A percentile compares a stretch with the other conserved stretches of the same genome.
phyloP scores from a whole-genome alignment of 2,888 invertebrate species.

The Andrena dorsata region DNA sequence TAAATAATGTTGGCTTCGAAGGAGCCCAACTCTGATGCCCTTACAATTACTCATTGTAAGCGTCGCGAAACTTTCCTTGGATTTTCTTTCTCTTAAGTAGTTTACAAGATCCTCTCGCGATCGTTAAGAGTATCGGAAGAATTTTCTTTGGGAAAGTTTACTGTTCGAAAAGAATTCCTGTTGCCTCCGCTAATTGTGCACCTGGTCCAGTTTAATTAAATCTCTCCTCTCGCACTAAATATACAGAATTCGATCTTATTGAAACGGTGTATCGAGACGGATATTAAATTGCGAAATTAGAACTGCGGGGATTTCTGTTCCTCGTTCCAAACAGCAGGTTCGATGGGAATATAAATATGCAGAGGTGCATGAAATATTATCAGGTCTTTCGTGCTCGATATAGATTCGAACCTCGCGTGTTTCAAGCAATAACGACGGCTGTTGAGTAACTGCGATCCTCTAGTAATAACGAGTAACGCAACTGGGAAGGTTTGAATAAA shows the following conservation, averaged over 20 bases:
- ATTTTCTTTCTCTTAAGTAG: conserved; percentile 12
- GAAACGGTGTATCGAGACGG: background rate
- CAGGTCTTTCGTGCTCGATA: background rate
- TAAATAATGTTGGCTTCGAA: background rate
- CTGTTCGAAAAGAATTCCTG: background rate
- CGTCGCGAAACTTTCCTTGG: conserved; percentile 11
- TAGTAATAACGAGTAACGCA: conserved; percentile 15
- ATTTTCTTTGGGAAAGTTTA: background rate
- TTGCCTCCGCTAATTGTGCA: conserved; percentile 8
- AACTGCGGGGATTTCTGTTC: background rate
- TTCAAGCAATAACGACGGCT: conserved; percentile 24
- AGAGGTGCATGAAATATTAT: background rate
- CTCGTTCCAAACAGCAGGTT: conserved; percentile 4
- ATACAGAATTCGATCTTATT: conserved; percentile 13
- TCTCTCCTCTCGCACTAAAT: conserved; percentile 12
- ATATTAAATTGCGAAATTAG: conserved; percentile 10
- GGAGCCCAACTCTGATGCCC: background rate
- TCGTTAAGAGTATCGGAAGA: conserved; percentile 12
- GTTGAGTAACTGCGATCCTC: conserved; percentile 14
- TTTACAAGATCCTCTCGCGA: conserved; percentile 19
- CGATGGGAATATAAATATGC: background rate
- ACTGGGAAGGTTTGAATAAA: conserved; percentile 44
- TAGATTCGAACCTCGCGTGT: conserved; percentile 30
- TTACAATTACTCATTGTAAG: conserved; percentile 16
- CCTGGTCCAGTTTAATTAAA: conserved; percentile 45